These are phyloP conservation scores for Bufo bufo DNA, from an alignment of 2,113 vertebrate genomes.

Conservation along the genomic window DNA sequence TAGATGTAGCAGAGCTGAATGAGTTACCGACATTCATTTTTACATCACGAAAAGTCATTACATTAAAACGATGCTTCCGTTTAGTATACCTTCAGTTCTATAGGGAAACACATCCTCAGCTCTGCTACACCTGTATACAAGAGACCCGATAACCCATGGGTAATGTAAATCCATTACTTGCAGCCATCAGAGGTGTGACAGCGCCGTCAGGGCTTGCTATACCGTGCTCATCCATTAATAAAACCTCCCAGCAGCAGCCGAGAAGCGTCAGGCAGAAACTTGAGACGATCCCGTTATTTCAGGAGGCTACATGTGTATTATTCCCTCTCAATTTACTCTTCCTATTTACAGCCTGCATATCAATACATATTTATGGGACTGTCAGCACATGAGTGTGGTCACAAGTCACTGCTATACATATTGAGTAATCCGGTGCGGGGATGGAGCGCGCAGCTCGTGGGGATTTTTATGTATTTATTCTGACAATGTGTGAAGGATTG, in stretches of 20 bases:
- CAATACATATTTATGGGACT: constrained; percentile 57
- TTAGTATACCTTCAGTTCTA: not conserved
- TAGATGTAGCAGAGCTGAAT: not conserved
- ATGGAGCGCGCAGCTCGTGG: not conserved
- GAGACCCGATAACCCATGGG: not conserved
- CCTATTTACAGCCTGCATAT: constrained; percentile 41
- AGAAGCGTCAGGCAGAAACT: not conserved
- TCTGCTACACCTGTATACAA: not conserved
- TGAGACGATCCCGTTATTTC: not conserved
- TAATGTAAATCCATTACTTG: not conserved
- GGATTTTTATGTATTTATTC: constrained; percentile 58
- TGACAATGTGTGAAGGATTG: constrained; percentile 53
- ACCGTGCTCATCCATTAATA: not conserved
- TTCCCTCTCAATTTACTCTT: constrained; percentile 32
- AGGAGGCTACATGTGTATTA: constrained; percentile 15
- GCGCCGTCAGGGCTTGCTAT: not conserved
- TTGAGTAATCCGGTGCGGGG: constrained; percentile 38
- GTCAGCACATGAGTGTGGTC: constrained; percentile 44
- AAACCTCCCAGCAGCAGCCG: not conserved
- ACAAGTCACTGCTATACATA: constrained; percentile 53
- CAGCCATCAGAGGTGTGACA: not conserved
- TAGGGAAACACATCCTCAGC: not conserved
- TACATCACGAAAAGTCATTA: not conserved
- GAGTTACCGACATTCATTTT: not conserved
- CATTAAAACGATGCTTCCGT: not conserved